Evolutionary conservation across 2,797 vertebrate genomes (phyloP).

Genomic region (Gallirallus australis): DNA sequence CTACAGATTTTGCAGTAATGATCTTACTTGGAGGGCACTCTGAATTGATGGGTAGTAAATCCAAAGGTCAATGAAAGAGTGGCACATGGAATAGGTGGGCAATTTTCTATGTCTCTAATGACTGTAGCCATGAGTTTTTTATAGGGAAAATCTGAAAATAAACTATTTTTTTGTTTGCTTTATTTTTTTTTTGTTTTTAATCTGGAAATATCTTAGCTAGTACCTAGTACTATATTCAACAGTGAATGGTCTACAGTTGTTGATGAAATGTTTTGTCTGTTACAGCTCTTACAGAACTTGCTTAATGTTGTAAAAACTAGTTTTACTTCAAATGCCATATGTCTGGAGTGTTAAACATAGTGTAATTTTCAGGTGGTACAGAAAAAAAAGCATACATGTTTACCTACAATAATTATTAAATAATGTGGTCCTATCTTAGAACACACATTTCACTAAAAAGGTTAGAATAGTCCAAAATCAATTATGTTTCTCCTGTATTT

Average conservation of each 20-base stretch:
- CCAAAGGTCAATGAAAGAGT: neutral
- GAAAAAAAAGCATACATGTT: neutral
- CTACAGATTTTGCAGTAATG: neutral
- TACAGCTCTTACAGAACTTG: neutral
- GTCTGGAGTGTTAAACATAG: neutral
- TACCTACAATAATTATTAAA: neutral
- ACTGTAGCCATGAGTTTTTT: neutral
- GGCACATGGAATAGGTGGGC: rapidly evolving
- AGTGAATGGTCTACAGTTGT: neutral
- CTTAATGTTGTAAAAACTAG: neutral
- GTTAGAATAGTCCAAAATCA: neutral
- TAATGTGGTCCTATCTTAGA: neutral
- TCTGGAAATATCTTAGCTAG: neutral
- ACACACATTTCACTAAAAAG: neutral
- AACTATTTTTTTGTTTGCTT: neutral
- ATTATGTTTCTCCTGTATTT: neutral
- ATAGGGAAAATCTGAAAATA: neutral
- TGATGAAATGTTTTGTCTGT: neutral
- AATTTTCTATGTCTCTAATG: neutral
- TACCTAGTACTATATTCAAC: neutral
- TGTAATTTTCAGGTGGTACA: neutral
- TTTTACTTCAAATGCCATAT: neutral
- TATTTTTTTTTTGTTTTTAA: neutral
- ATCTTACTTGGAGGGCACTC: neutral
- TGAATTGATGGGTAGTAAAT: neutral